Conservation (phyloP, 1,140 invertebrate species). For the Zaprionus capensis region DNA sequence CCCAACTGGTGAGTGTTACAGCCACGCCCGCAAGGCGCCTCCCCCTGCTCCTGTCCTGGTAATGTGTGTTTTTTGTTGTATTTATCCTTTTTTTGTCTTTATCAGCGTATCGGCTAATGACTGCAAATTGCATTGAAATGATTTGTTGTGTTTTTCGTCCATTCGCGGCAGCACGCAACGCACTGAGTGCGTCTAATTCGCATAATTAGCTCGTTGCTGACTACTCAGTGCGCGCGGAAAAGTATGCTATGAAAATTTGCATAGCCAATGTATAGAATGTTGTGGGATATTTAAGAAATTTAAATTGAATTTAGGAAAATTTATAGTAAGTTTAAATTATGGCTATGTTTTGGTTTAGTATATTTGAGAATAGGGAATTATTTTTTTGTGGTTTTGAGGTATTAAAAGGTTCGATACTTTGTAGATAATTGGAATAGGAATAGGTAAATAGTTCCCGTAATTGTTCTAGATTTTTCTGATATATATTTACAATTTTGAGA, state of each 20-base stretch:
- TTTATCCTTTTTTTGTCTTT: slow-evolving; percentile 28
- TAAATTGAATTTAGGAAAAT: neutral
- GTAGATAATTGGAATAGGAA: too few species aligned
- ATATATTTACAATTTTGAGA: too few species aligned
- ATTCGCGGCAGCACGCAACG: neutral
- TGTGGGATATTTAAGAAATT: neutral
- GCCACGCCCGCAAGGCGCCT: slow-evolving; percentile 3
- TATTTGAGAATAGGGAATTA: accelerated
- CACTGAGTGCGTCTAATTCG: slow-evolving; percentile 4
- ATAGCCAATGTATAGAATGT: neutral
- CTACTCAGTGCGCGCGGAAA: neutral
- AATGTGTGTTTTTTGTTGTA: slow-evolving; percentile 7
- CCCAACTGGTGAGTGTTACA: slow-evolving; percentile 61
- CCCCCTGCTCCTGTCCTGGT: neutral
- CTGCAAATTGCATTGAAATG: slow-evolving; percentile 64
- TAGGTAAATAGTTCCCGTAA: too few species aligned
- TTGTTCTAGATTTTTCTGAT: too few species aligned
- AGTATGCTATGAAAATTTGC: slow-evolving; percentile 33
- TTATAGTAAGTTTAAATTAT: neutral
- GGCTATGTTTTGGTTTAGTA: too few species aligned
- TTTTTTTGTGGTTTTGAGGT: too few species aligned
- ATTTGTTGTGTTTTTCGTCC: slow-evolving; percentile 44
- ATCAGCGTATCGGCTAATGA: slow-evolving; percentile 44
- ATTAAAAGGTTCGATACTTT: too few species aligned
- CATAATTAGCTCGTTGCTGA: slow-evolving; percentile 1